A percentile compares a stretch with the other conserved stretches of the same genome.
These are phyloP conservation scores for Helicolenus hilgendorfi DNA, from an alignment of 2,797 vertebrate species.

Conservation along the genomic window DNA sequence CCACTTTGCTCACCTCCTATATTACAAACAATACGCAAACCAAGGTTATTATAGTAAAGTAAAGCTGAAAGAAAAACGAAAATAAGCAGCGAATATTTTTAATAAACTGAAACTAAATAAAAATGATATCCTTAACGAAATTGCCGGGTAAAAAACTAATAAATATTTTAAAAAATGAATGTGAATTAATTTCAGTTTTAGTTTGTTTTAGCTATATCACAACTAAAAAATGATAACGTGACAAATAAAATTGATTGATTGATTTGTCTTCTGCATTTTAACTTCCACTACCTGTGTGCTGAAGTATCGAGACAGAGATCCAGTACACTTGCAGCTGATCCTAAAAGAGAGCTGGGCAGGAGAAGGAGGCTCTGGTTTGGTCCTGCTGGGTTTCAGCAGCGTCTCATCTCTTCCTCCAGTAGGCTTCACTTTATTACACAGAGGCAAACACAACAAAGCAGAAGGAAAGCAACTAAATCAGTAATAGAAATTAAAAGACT, in stretches of 20 bases:
- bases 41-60: too few species aligned
- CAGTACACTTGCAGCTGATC: slow-evolving; percentile 95
- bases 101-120: too few species aligned
- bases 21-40: slow-evolving; percentile 9
- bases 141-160: too few species aligned
- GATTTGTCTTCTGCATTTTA: neutral
- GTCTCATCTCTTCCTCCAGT: neutral
- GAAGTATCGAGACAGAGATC: slow-evolving; percentile 87
- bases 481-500: neutral
- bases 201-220: too few species aligned
- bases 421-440: slow-evolving; percentile 17
- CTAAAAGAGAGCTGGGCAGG: slow-evolving; percentile 86
- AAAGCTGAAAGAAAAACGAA: too few species aligned
- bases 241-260: too few species aligned
- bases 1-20: slow-evolving; percentile 92
- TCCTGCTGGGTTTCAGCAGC: neutral
- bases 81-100: too few species aligned
- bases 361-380: neutral
- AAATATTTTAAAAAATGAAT: too few species aligned
- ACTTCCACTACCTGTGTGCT: slow-evolving; percentile 85
- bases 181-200: too few species aligned
- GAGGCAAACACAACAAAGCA: neutral
- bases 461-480: neutral
- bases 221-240: too few species aligned
- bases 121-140: too few species aligned